phyloP scores from a whole-genome alignment of 64 coral and sea anemone genomes.

The Pachyseris speciosa region DNA sequence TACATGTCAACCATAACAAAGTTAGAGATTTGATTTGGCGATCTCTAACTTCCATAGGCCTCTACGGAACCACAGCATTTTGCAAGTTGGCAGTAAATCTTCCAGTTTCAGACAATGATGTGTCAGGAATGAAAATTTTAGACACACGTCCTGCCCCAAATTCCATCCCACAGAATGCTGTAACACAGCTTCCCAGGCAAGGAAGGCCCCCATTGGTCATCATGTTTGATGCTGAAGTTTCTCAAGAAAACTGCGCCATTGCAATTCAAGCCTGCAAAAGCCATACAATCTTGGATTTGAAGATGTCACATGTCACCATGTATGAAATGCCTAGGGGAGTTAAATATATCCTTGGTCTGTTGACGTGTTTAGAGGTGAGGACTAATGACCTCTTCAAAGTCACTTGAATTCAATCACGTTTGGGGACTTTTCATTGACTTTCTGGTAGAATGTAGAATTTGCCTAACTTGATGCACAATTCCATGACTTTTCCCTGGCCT shows the following conservation, averaged over 20 bases:
- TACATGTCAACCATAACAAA: no score
- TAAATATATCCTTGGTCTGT: background rate
- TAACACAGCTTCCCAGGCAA: background rate
- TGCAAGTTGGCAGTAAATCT: slow-evolving; percentile 60
- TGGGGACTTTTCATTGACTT: no score
- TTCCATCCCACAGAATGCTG: background rate
- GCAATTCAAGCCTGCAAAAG: slow-evolving; percentile 47
- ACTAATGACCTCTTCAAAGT: no score
- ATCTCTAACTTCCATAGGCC: slow-evolving; percentile 15
- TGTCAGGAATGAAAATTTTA: slow-evolving; percentile 58
- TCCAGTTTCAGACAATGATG: slow-evolving; percentile 66
- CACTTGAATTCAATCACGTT: no score
- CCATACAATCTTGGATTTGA: slow-evolving; percentile 45
- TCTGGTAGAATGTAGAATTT: no score
- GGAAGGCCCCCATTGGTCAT: slow-evolving; percentile 40
- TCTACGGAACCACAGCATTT: slow-evolving; percentile 65
- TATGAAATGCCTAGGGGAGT: background rate
- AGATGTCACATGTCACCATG: slow-evolving; percentile 37
- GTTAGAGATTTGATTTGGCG: background rate
- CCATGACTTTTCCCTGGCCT: no score
- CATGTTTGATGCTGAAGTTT: slow-evolving; percentile 45
- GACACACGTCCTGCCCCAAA: background rate
- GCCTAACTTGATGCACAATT: no score
- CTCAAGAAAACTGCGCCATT: slow-evolving; percentile 37
- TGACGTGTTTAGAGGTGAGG: slow-evolving; percentile 52